Evolutionary conservation across 2,113 vertebrate genomes (phyloP), one percentile per base, ranked within the genome.

Genomic region (Rhinoderma darwinii): DNA sequence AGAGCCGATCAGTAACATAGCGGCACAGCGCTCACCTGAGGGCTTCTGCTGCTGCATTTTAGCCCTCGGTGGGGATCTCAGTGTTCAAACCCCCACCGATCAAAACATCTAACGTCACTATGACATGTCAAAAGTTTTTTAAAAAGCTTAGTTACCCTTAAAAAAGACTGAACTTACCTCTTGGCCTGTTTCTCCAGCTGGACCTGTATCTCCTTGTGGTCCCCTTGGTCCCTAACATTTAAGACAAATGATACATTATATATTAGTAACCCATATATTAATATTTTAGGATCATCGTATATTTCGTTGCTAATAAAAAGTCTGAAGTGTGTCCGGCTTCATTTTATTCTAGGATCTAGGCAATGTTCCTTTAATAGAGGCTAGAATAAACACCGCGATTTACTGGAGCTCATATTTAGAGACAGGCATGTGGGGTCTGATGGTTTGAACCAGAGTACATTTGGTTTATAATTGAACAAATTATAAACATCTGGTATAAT

Each of bases 181-280:
- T 89, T 88, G 88, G 18, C 98, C 98, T 84, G 91, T 95, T 90
- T 97, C 97, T 94, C 97, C 98, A 89, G 94, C 87, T 88, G 94
- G 91, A 84, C 98, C 98, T 89, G 90, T 78, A 37, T 98, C 96
- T 54, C 98, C 98, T 70, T 92, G 93, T 32, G 93, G 93, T 90
- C 98, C 98, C 93, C 93, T 96, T 76, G 93, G 91, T 84, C 97
- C 98, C 98, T 99, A 90, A 10, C 87, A 85, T 90, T 88, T 89
- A 91, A 89, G 89, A 92, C 27, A 92, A 89, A 89, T 39, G 86
- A 56, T 93, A 77, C 86, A 68, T 86, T 89, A n/a, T 72, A 25
- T 83, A 86, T 90, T 25, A 54, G 11, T 63, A 43, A 63, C 20
- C 32, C 18, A 39, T 22, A 61, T 27, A 43, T 17, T 81, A 81